Evolutionary conservation across 2,113 vertebrate genomes (phyloP).

Genomic region (Serranochromis macrocephalus): DNA sequence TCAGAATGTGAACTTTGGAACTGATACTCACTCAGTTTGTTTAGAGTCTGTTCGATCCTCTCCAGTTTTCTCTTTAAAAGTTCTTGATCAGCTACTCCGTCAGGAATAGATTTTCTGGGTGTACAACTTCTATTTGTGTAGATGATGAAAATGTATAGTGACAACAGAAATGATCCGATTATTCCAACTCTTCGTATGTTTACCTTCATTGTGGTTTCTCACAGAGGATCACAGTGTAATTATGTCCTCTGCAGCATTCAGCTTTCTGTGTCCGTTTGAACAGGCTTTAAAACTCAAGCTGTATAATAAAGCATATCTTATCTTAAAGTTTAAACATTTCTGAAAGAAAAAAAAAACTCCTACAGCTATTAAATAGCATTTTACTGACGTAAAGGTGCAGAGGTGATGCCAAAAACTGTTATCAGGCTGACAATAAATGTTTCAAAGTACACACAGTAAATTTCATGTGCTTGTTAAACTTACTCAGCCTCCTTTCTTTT

Average conservation of each 20-base stretch:
- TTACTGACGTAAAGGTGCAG: neutral
- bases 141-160: neutral
- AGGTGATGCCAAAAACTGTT: fast-evolving
- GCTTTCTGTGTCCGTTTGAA: neutral
- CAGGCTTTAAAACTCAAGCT: neutral
- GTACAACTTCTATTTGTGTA: neutral
- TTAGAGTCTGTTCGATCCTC: constrained; percentile 9
- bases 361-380: no score
- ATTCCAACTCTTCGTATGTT: neutral
- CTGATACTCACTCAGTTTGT: constrained; percentile 23
- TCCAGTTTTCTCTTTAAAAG: constrained; percentile 13
- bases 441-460: neutral
- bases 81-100: neutral
- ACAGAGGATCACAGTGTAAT: neutral
- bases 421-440: neutral
- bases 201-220: neutral
- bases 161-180: neutral
- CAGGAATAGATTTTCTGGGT: neutral
- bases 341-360: neutral
- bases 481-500: neutral
- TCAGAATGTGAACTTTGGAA: neutral
- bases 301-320: neutral
- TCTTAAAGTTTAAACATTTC: neutral
- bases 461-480: neutral
- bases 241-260: neutral